phyloP scores from a whole-genome alignment of 64 coral and sea anemone genomes.

The Catalaphyllia jardinei region DNA sequence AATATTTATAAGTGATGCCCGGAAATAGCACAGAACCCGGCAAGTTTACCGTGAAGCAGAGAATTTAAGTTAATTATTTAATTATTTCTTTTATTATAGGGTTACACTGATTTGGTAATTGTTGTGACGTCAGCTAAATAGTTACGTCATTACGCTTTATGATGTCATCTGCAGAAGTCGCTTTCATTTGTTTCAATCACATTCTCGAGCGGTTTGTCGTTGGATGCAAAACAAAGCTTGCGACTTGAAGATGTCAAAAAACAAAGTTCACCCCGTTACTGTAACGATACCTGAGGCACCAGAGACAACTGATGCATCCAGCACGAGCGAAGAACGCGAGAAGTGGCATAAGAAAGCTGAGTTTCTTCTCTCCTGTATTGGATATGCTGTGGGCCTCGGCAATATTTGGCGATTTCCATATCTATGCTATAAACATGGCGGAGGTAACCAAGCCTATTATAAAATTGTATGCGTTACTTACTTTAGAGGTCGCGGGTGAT shows the following conservation, averaged over 20 bases:
- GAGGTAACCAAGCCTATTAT: conserved; percentile 40
- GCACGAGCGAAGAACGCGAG: conserved; percentile 12
- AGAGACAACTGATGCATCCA: background rate
- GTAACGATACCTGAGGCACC: too few species aligned
- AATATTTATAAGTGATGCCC: too few species aligned
- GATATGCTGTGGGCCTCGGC: conserved; percentile 65
- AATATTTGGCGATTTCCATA: conserved; percentile 76
- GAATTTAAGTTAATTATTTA: too few species aligned
- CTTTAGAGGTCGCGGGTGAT: background rate
- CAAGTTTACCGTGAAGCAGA: too few species aligned
- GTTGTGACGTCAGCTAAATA: background rate
- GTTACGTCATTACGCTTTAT: background rate
- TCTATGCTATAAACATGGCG: conserved; percentile 68
- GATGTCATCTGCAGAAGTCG: background rate
- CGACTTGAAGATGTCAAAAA: background rate
- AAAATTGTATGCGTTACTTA: background rate
- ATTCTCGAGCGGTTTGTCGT: background rate
- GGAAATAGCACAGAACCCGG: too few species aligned
- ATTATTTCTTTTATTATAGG: too few species aligned
- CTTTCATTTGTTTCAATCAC: background rate
- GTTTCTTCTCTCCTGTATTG: conserved; percentile 49
- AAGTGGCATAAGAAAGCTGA: conserved; percentile 12
- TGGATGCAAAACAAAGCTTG: background rate
- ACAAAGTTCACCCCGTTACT: conserved; percentile 14
- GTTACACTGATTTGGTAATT: too few species aligned